Evolutionary conservation across 1,140 invertebrate species (phyloP).

Genomic region (Caligus rogercresseyi): DNA sequence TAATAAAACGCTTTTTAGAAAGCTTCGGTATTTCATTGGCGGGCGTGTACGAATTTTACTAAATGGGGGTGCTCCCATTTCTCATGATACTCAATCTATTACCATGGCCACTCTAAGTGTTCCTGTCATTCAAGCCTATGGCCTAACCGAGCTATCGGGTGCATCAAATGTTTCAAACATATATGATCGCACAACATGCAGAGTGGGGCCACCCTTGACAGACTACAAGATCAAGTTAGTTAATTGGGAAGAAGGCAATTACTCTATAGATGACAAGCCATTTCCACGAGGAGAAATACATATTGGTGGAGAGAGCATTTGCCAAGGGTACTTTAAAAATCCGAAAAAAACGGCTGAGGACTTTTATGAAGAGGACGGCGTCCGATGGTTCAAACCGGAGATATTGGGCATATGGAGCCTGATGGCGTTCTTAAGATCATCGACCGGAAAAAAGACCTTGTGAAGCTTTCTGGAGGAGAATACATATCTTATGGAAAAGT

Average conservation of each 20-base stretch:
- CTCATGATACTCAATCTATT: constrained; percentile 82
- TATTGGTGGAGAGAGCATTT: constrained; percentile 69
- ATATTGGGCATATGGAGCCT: constrained; percentile 78
- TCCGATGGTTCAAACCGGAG: constrained; percentile 86
- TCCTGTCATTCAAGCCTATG: constrained; percentile 45
- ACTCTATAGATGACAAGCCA: constrained; percentile 68
- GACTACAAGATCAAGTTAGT: constrained; percentile 67
- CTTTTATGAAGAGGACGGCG: constrained; percentile 61
- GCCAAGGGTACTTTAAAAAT: constrained; percentile 83
- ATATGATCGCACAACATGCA: constrained; percentile 54
- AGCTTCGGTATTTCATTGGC: constrained; percentile 60
- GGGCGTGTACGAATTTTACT: constrained; percentile 67
- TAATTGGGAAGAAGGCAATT: constrained; percentile 90
- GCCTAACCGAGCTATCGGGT: constrained; percentile 87
- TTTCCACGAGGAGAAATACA: constrained; percentile 80
- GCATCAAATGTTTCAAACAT: constrained; percentile 73
- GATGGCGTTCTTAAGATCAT: constrained; percentile 43
- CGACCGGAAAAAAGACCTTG: constrained; percentile 92
- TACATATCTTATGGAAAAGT: constrained; percentile 83
- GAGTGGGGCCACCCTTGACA: constrained; percentile 72
- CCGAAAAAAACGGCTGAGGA: constrained; percentile 71
- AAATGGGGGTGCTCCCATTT: constrained; percentile 82
- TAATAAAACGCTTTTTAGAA: constrained; percentile 52
- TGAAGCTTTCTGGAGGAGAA: constrained; percentile 90
- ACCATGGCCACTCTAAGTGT: constrained; percentile 76